A percentile compares a stretch with the other conserved stretches of the same genome.
Evolutionary conservation across 2,888 invertebrate genomes (phyloP).

Genomic region (Callinectes sapidus): DNA sequence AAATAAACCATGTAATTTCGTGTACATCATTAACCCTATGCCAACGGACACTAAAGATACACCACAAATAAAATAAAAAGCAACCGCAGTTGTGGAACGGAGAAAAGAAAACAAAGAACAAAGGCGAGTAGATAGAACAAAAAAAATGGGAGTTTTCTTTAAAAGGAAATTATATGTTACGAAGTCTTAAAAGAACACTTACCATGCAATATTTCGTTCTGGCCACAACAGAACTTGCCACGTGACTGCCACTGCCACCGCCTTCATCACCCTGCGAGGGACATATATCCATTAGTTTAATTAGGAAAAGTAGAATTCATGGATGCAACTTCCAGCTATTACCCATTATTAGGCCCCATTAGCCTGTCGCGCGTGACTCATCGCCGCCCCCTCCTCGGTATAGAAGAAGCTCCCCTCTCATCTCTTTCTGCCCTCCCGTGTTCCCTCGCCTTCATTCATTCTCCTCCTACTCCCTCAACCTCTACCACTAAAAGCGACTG

Average conservation of each 20-base stretch:
- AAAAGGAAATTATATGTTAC: background rate
- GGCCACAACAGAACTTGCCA: background rate
- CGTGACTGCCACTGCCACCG: background rate
- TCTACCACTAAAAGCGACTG: background rate
- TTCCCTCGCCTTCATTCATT: background rate
- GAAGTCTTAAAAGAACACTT: background rate
- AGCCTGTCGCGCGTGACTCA: conserved; percentile 4
- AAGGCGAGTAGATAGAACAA: background rate
- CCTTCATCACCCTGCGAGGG: background rate
- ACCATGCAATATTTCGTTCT: background rate
- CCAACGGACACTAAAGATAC: background rate
- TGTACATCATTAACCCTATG: background rate
- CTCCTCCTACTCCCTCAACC: background rate
- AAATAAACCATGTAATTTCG: background rate
- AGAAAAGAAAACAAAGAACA: background rate
- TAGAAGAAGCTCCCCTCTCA: background rate
- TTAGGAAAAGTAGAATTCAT: conserved; percentile 27
- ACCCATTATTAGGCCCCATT: conserved; percentile 34
- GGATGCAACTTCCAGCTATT: conserved; percentile 6
- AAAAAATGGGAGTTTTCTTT: background rate
- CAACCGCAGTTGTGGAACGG: background rate
- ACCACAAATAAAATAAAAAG: background rate
- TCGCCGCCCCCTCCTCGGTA: background rate
- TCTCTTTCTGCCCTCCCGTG: background rate
- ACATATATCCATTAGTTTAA: conserved; percentile 27